Evolutionary conservation across 2,888 invertebrate genomes (phyloP), one percentile per base, ranked within the genome.

Genomic region (Euclidia mi): DNA sequence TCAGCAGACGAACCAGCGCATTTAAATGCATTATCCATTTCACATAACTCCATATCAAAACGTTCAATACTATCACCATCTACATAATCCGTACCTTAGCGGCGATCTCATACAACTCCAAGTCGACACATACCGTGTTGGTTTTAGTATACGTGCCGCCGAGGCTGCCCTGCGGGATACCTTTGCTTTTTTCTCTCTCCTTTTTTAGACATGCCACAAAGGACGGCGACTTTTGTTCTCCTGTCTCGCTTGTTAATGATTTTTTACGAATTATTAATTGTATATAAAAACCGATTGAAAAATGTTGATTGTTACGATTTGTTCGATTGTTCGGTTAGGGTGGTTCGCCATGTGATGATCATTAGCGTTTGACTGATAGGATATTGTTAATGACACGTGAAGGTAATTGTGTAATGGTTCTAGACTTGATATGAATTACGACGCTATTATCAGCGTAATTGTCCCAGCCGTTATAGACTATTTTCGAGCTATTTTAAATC

Each of bases 241-340:
- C 83, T 89, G 92, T 92, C 90, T 90, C 85, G 88, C 82, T 85
- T 83, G 88, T 92, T 94, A 94, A 94, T 94, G 94, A 94, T 93
- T 92, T 71, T 92, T 92, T 90, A 92, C 91, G 92, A 87, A 91
- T 92, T 94, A 94, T 94, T 94, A 94, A 94, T 94, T 91, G 91
- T 90, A 81, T 82, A 89, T 90, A 90, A 88, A 89, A 90, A 88
- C 73, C 85, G 89, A 92, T 92, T 92, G 90, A 92, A 90, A 91
- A 90, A 91, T 92, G 89, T 85, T 86, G 84, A 87, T 86, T 78
- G 86, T 79, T 78, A 80, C 81, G 81, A 84, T 87, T 86, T 85
- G 85, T 85, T 73, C 63, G 71, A 73, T 72, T 75, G 71, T 76
- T 65, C 55, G 56, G 57, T 58, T 50, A 28, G 75, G 72, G 76